Base-by-base conservation (phyloP, 2,888 invertebrate genomes). In the Netelia inedita region DNA sequence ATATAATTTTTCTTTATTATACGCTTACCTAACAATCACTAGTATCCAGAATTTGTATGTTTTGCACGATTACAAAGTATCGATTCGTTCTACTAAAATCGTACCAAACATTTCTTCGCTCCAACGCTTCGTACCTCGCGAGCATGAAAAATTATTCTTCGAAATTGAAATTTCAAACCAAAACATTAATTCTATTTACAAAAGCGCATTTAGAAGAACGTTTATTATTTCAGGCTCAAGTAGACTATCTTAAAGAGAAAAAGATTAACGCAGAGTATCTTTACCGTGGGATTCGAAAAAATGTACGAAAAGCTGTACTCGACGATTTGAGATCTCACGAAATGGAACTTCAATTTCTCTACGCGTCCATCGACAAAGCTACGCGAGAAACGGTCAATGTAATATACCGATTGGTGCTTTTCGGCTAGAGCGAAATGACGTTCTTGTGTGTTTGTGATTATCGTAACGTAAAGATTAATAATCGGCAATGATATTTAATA, bases 211-310 rank as follows among this genome's bases (percentile, higher is more conserved):
- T 3, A 16, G 55, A 14, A 19, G n/a, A 5, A 19, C 16, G 9
- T 46, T 46, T 5, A 10, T 76, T 16, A 28, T 74, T 85, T 23
- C 43, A 85, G 85, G 16, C 43, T 53, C 82, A 75, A 11, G 65
- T 82, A 11, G 55, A 65, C 14, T 68, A 75, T 59, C 66, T 85
- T 2, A 50, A 50, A 65, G 23, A 14, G 21, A 50, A 41, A 8
- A 35, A 65, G 1, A 71, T 82, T 59, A 57, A 55, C 2, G 75
- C 72, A 0, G 53, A 79, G 19, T 85, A 72, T 50, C 6, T 85
- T 1, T 74, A 46, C 43, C 14, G 72, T 2, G n/a, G 61, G 0
- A 72, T 61, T 9, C 23, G 2, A 1, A 63, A 57, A 41, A 16
- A 73, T 28, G 2, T 19, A 19, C 43, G 50, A 14, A 9, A 23